Conservation (phyloP, 2,113 vertebrate species). For the Ursus arctos region DNA sequence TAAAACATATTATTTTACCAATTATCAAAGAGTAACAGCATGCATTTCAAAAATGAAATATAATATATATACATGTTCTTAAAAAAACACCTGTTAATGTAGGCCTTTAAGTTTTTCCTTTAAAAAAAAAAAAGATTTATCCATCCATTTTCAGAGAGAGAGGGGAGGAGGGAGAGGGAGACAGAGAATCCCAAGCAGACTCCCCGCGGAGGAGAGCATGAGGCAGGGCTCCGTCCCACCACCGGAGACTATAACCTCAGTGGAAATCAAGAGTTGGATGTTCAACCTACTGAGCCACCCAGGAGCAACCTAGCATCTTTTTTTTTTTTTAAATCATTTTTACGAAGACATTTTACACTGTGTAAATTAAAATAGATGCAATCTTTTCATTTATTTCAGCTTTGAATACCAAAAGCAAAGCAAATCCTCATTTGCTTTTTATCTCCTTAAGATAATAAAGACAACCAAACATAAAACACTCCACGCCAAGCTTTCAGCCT, state of each 20-base stretch:
- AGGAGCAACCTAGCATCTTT: not conserved
- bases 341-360: not conserved
- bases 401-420: not conserved
- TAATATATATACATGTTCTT: not conserved
- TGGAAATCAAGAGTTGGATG: too few species aligned
- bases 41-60: not conserved
- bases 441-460: not conserved
- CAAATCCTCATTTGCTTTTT: not conserved
- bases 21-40: not conserved
- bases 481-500: not conserved
- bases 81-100: not conserved
- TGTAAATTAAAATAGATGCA: not conserved
- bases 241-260: too few species aligned
- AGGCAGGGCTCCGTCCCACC: too few species aligned
- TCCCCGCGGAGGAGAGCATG: too few species aligned
- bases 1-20: constrained; percentile 13
- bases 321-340: not conserved
- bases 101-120: not conserved
- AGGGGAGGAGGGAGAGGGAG: too few species aligned
- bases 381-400: constrained; percentile 13
- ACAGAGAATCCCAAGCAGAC: too few species aligned
- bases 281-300: too few species aligned
- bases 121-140: too few species aligned
- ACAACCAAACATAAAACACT: not conserved
- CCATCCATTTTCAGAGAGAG: too few species aligned